Base-by-base conservation (phyloP, 2,888 invertebrate genomes). In the Mesochorus sp. region DNA sequence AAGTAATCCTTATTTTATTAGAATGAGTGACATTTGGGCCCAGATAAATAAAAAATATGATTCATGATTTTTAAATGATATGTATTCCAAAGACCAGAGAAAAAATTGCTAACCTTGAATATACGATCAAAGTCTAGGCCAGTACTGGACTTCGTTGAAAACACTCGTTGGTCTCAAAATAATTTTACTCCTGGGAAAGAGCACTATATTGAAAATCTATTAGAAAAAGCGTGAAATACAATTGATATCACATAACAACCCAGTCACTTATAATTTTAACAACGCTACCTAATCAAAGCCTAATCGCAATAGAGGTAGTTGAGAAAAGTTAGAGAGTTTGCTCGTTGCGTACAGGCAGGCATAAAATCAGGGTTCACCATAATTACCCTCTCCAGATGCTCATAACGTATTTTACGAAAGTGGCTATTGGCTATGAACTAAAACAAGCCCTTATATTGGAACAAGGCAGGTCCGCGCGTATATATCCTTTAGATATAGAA, bases 361-460 rank as follows among this genome's bases (percentile, higher is more conserved):
- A 17, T 34, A 59, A 57, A 66, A 59, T 66, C 44, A 74, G 47
- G 59, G 59, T 64, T 47, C 42, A 17, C 61, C 64, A 49, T 66
- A 51, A 74, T 78, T 70, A 37, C 37, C 59, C 57, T 70, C 64
- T 14, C 37, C 24, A n/a, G 53, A 59, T 51, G 44, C 51, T 78
- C 70, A 67, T 61, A 66, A 71, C 66, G 61, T 75, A 66, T 78
- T 71, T 61, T 34, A 70, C 17, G 59, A 70, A 55, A 79, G 61
- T 66, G 53, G 71, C 55, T 66, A 71, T 75, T 66, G 59, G 59
- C 64, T 66, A 57, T 61, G 47, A 70, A 59, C 26, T 64, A 31
- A 72, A 76, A 55, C 42, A 59, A 47, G 24, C 19, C 24, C 42
- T 26, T 39, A 37, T 72, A 53, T 39, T 17, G 2, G 44, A 53